A percentile compares a stretch with the other conserved stretches of the same genome.
phyloP scores from a whole-genome alignment of 2,888 invertebrate species.

The Plusia festucae region DNA sequence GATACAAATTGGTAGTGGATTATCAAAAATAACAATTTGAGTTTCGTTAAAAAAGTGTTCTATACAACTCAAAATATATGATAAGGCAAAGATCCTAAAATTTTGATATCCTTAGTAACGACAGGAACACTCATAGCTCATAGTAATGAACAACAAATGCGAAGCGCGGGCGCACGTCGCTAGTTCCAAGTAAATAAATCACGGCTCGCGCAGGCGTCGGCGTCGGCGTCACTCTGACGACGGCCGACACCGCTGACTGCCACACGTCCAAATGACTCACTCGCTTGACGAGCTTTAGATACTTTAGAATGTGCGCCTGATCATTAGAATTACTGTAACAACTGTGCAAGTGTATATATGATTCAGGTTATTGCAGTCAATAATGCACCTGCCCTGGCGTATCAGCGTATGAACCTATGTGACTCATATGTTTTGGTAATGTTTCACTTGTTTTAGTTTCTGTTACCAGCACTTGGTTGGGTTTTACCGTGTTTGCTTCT shows the following conservation, averaged over 20 bases:
- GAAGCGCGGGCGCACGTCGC: conserved; percentile 45
- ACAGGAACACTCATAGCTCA: conserved; percentile 44
- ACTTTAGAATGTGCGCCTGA: conserved; percentile 31
- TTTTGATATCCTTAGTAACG: conserved; percentile 14
- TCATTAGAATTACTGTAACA: conserved; percentile 31
- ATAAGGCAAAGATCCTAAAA: too few relatives aligned
- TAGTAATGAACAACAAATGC: conserved; percentile 61
- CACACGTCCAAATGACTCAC: conserved; percentile 67
- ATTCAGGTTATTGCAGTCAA: conserved; percentile 29
- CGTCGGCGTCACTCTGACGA: conserved; percentile 57
- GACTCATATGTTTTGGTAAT: conserved; percentile 8
- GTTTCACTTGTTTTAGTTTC: not conserved
- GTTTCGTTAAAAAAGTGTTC: too few relatives aligned
- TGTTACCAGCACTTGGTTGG: not conserved
- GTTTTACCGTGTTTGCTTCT: not conserved
- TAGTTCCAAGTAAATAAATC: conserved; percentile 66
- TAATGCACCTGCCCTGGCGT: conserved; percentile 26
- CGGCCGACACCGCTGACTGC: conserved; percentile 58
- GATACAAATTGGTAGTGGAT: not conserved
- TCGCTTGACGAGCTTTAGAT: conserved; percentile 50
- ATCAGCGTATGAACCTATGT: conserved; percentile 7
- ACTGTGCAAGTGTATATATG: conserved; percentile 20
- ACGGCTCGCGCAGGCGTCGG: conserved; percentile 61
- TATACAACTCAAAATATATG: too few relatives aligned
- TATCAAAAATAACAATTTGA: too few relatives aligned